Percentiles rank a stretch among this genome's conserved stretches.
Evolutionary conservation across 2,113 vertebrate genomes (phyloP).

Genomic region (Talpa occidentalis): DNA sequence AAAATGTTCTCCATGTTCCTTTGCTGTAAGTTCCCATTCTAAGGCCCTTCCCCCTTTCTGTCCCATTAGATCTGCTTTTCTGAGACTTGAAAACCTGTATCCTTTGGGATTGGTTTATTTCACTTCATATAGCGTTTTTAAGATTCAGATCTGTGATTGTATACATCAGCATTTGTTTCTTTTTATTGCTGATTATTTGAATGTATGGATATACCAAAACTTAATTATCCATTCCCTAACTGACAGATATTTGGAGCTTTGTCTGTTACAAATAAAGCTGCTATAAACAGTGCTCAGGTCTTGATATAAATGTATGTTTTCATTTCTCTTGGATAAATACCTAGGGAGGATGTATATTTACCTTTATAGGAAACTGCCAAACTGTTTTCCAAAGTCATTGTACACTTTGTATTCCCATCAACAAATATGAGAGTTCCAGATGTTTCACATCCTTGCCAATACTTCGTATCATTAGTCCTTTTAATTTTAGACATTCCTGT

Average conservation of each 20-base stretch:
- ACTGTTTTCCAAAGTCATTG: no score
- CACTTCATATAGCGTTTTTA: neutral
- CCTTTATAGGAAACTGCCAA: no score
- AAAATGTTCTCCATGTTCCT: neutral
- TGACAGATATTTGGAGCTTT: neutral
- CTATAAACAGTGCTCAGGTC: neutral
- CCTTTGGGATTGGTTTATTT: neutral
- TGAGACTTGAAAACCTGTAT: neutral
- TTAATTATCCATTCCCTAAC: neutral
- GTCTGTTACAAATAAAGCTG: neutral
- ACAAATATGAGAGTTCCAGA: neutral
- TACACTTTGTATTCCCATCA: neutral
- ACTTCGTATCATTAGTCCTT: neutral
- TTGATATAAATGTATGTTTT: neutral
- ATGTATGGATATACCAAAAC: neutral
- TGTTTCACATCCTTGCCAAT: neutral
- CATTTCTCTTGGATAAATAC: conserved; percentile 27
- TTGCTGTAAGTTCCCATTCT: neutral
- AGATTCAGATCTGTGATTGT: neutral
- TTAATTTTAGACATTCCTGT: neutral
- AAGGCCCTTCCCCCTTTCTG: neutral
- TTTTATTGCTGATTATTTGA: conserved; percentile 9
- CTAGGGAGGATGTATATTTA: neutral
- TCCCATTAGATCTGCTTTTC: neutral
- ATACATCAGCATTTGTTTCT: neutral